Percentiles rank a stretch among this genome's conserved stretches.
Evolutionary conservation across 2,888 invertebrate species (phyloP).

Genomic region (Limnephilus marmoratus): DNA sequence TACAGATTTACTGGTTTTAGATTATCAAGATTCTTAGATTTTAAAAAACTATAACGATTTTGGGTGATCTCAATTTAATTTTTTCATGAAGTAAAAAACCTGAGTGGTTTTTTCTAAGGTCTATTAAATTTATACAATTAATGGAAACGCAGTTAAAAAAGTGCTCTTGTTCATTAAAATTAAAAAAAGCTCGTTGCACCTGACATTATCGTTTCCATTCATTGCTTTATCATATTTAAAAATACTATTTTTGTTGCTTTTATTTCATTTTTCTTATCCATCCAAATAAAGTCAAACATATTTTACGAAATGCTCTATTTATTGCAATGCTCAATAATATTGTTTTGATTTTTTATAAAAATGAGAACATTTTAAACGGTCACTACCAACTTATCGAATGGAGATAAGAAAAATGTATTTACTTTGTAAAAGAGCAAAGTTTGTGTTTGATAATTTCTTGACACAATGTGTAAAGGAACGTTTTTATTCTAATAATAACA

Average conservation of each 20-base stretch:
- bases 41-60: no score
- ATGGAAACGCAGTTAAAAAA: no score
- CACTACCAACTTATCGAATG: neutral
- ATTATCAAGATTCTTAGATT: no score
- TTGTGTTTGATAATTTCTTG: slow-evolving; percentile 5
- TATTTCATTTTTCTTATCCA: neutral
- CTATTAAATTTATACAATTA: no score
- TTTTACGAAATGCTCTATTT: neutral
- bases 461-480: neutral
- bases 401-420: slow-evolving; percentile 10
- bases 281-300: neutral
- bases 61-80: no score
- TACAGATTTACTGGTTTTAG: no score
- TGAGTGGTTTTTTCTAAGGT: no score
- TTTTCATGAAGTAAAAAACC: no score
- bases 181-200: neutral
- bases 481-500: neutral
- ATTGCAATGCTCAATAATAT: slow-evolving; percentile 31
- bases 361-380: neutral
- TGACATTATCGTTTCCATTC: slow-evolving; percentile 5
- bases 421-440: slow-evolving; percentile 33
- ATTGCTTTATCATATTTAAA: neutral
- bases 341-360: neutral
- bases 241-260: neutral
- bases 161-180: no score